Percentiles rank a stretch among this genome's conserved stretches.
Evolutionary conservation across 2,113 vertebrate species (phyloP).

Genomic region (Calypte anna): DNA sequence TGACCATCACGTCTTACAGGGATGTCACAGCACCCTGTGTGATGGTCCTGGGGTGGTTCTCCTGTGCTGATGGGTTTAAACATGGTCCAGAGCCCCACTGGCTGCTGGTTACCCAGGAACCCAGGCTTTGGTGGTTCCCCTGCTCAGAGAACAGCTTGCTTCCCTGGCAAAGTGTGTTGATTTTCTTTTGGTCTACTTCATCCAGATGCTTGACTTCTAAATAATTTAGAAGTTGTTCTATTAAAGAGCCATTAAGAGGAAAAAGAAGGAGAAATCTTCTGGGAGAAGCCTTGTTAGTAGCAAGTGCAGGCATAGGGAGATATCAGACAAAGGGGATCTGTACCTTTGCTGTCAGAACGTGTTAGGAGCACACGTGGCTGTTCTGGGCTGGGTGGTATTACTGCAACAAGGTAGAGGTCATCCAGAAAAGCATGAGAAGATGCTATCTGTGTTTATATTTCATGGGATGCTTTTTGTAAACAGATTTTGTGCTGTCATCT

Average conservation of each 20-base stretch:
- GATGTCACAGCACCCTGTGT: not conserved
- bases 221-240: slow-evolving; percentile 50
- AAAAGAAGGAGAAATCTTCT: not conserved
- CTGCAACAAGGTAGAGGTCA: not conserved
- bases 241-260: slow-evolving; percentile 49
- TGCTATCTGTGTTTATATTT: not conserved
- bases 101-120: not conserved
- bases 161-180: not conserved
- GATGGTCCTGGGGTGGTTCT: not conserved
- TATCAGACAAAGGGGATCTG: not conserved
- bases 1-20: rapidly evolving
- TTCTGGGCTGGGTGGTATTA: rapidly evolving
- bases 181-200: not conserved
- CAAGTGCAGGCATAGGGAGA: not conserved
- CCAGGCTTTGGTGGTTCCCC: not conserved
- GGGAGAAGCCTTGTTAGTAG: slow-evolving; percentile 35
- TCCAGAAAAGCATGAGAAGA: not conserved
- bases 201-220: slow-evolving; percentile 41
- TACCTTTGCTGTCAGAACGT: not conserved
- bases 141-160: not conserved
- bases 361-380: not conserved
- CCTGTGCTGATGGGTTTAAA: not conserved
- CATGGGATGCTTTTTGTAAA: not conserved
- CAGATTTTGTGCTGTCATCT: not conserved
- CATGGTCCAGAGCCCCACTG: not conserved